Conservation (phyloP, 2,797 vertebrate species). For the Falco berigora region DNA sequence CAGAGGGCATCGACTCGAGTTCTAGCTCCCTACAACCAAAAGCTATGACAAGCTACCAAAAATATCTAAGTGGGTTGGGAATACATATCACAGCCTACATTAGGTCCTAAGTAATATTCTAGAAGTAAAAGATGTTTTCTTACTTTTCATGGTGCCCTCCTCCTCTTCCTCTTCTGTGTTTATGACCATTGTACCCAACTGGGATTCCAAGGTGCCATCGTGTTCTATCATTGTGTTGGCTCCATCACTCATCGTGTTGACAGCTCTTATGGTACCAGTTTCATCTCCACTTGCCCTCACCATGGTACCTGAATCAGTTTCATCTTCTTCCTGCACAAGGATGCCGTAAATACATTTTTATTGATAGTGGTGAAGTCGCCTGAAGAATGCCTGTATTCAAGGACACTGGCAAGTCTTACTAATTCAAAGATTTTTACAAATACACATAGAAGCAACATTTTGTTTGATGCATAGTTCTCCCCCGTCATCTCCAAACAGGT, state of each 20-base stretch:
- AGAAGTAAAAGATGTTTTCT: constrained; percentile 40
- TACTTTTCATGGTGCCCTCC: constrained; percentile 96
- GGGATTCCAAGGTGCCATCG: constrained; percentile 80
- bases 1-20: neutral
- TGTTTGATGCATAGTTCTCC: neutral
- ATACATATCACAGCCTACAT: neutral
- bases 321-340: constrained; percentile 87
- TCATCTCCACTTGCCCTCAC: constrained; percentile 80
- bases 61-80: neutral
- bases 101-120: neutral
- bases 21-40: neutral
- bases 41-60: neutral
- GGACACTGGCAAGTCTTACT: neutral
- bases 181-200: constrained; percentile 94
- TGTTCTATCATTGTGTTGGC: constrained; percentile 84
- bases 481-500: neutral
- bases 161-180: constrained; percentile 85
- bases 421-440: neutral
- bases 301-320: constrained; percentile 91
- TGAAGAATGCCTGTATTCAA: neutral
- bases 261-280: constrained; percentile 81
- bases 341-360: neutral
- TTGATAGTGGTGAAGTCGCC: neutral
- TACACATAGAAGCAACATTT: neutral
- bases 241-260: constrained; percentile 73